A percentile compares a stretch with the other conserved stretches of the same genome.
phyloP scores from a whole-genome alignment of 2,113 vertebrate genomes.

The Peucedramus taeniatus region DNA sequence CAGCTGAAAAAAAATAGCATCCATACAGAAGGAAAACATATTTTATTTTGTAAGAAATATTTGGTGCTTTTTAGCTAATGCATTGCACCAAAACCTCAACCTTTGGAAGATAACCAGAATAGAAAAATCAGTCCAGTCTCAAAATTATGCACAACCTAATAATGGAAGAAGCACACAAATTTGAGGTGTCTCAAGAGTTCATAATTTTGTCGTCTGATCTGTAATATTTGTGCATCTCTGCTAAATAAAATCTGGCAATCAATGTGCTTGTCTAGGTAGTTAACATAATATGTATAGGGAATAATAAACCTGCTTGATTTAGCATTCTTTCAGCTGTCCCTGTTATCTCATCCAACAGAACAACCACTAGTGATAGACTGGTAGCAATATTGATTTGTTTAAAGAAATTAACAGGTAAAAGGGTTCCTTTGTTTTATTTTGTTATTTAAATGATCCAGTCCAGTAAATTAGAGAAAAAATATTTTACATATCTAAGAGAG shows the following conservation, averaged over 20 bases:
- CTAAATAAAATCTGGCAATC: neutral
- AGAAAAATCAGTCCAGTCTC: neutral
- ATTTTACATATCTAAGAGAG: neutral
- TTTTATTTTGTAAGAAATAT: neutral
- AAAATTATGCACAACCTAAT: neutral
- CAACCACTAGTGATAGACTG: neutral
- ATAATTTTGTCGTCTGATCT: neutral
- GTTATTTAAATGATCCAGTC: neutral
- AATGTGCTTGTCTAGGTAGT: neutral
- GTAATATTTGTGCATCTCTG: neutral
- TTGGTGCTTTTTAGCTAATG: neutral
- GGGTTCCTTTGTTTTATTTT: slow-evolving; percentile 1
- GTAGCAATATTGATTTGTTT: neutral
- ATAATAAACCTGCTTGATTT: neutral
- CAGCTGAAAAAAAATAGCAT: neutral
- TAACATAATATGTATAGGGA: neutral
- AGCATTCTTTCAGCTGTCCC: neutral
- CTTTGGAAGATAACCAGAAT: neutral
- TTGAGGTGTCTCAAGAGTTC: neutral
- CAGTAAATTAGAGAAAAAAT: neutral
- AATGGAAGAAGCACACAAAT: neutral
- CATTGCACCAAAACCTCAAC: neutral
- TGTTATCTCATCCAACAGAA: neutral
- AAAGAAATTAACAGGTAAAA: neutral
- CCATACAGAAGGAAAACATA: neutral